Evolutionary conservation across 2,797 vertebrate genomes (phyloP), one percentile per base, ranked within the genome.

Genomic region (Lagodon rhomboides): DNA sequence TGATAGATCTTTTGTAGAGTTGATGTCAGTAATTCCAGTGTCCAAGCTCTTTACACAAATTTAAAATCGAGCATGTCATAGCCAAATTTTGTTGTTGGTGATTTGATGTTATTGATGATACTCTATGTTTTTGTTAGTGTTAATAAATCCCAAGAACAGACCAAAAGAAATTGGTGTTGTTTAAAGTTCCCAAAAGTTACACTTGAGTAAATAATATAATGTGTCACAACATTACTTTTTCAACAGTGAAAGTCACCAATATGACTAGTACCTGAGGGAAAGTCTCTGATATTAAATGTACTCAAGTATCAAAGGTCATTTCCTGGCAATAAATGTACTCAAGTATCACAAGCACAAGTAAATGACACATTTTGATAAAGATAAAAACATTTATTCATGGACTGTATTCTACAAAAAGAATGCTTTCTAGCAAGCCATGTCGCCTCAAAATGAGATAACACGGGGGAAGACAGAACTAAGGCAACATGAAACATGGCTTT

Each of bases 401-500:
- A 38, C 44, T 20, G 15, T 13, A 25, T 43, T n/a, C 20, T 1
- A 27, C 10, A 8, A 22, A 13, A 68, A 25, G 27, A 66, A 62
- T 25, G 5, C 34, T 56, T 50, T 66, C 20, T n/a, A 34, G 51
- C 7, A 30, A 30, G 18, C 22, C 1, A 0, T 10, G 7, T 50
- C 12, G 38, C 16, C 47, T 50, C 7, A 66, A 23, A 59, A 23
- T 47, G 6, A 30, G 22, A 3, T 7, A 62, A 16, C 16, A 60
- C 20, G 50, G 20, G n/a, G n/a, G 20, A 69, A 66, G 41, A 62
- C 27, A 34, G 47, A 18, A 46, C 51, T 58, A n/a, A 59, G 60
- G 59, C 23, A 41, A 23, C 18, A 68, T 12, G 53, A 62, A 72
- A 47, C n/a, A 25, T 20, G 9, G 38, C 3, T n/a, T 51, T 71